A percentile compares a stretch with the other conserved stretches of the same genome.
Evolutionary conservation across 1,140 invertebrate genomes (phyloP).

Genomic region (Pinna nobilis): DNA sequence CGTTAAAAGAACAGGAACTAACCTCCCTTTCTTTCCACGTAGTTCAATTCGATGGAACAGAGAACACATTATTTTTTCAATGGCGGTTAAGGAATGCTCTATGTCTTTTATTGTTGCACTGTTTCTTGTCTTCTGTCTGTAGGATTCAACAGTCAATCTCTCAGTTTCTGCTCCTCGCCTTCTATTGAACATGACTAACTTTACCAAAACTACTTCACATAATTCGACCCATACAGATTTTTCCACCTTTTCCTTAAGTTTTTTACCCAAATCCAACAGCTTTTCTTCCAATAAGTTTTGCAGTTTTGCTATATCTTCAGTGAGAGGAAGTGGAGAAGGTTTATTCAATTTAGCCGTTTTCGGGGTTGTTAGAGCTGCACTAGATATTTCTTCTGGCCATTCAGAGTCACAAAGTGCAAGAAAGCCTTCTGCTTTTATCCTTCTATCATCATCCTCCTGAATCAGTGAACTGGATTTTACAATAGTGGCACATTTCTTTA

Average conservation of each 20-base stretch:
- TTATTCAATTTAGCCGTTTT: constrained; percentile 39
- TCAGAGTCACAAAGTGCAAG: constrained; percentile 30
- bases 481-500: constrained; percentile 48
- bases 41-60: constrained; percentile 45
- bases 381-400: constrained; percentile 38
- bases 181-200: constrained; percentile 49
- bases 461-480: constrained; percentile 33
- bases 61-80: constrained; percentile 45
- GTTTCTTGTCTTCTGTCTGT: constrained; percentile 12
- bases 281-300: constrained; percentile 35
- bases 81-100: constrained; percentile 30
- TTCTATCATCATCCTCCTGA: constrained; percentile 7
- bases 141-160: constrained; percentile 39
- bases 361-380: constrained; percentile 33
- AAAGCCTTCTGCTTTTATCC: constrained; percentile 36
- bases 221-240: constrained; percentile 23
- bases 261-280: not conserved
- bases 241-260: constrained; percentile 6
- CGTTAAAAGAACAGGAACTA: constrained; percentile 45
- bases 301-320: constrained; percentile 40
- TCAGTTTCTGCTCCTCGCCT: constrained; percentile 45
- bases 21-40: constrained; percentile 45
- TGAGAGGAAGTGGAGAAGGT: constrained; percentile 34
- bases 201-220: constrained; percentile 33
- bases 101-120: constrained; percentile 35